Base-by-base conservation (phyloP, 2,888 invertebrate genomes). In the Drosophila colorata region DNA sequence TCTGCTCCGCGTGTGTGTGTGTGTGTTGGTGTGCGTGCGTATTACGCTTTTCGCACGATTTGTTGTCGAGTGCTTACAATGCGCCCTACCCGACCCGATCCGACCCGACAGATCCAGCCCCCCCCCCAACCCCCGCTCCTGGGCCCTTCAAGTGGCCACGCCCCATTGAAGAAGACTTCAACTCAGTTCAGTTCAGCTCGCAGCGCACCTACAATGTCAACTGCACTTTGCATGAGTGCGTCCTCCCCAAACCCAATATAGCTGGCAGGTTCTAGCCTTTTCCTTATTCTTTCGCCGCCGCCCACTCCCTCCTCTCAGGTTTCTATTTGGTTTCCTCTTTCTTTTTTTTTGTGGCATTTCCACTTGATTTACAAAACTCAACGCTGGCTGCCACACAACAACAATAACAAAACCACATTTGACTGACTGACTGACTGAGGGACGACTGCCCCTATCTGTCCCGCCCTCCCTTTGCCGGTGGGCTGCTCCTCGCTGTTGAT, bases 171-270 rank as follows among this genome's bases (percentile, higher is more conserved):
- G 74, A 74, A 60, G 78, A 74, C 78, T 75, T 65, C 68, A 72
- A 67, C 72, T 58, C 53, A 60, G 68, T 49, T 37, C 40, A 67
- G 57, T 53, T 70, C 52, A 38, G 47, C 18, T 57, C 40, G 46
- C 18, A 49, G 73, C 68, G 76, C 88, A 82, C 87, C 88, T 79
- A 83, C 87, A 88, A 83, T 88, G 83, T 88, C 83, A 88, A 83
- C 86, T 88, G 83, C 83, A 88, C 88, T 83, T 88, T 86, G 88
- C 83, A 88, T 83, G 83, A 83, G 83, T 88, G 88, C 88, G 79
- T 73, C 41, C 73, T 41, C 28, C 14, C 18, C n/a, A 13, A 16
- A 2, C 38, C n/a, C 7, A 8, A 1, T 7, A 1, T 9, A 9
- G 23, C 23, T 23, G 23, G 23, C 6, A 23, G 23, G 23, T 28